Base-by-base conservation (phyloP, 2,797 vertebrate genomes). In the Limnodromus scolopaceus region DNA sequence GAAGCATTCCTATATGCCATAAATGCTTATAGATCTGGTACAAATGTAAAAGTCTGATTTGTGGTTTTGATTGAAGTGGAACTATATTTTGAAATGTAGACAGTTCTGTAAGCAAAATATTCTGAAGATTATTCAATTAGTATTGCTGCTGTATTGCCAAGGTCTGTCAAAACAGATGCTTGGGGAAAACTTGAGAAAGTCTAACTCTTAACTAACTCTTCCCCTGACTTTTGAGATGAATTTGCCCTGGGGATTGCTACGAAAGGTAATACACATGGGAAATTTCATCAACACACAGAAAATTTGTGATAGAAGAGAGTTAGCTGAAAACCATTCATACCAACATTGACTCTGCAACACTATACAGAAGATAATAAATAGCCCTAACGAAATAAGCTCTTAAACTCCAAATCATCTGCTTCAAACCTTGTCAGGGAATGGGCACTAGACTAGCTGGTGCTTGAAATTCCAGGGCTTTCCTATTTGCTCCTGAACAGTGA, bases 391-490 rank as follows among this genome's bases (percentile, higher is more conserved):
- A 69, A 65, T 34, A 48, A 45, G 4, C 3, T n/a, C 19, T 53
- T 60, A 16, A 91, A 53, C 17, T 48, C 36, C 32, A 61, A 80
- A 53, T 53, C 55, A 55, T 2, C 4, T 65, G 39, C 15, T 48
- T 80, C 3, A 15, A 13, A 69, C 24, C 6, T 14, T 65, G 34
- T 6, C 41, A 80, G 69, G 39, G 20, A 92, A 66, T 19, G 15
- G 7, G 2, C 13, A 65, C 7, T 20, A 53, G 13, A 65, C 7
- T 28, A 64, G 11, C 8, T 36, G 3, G 3, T 0, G 65, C 61
- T 38, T 64, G 39, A 43, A 27, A 83, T 60, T 39, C 22, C 28
- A 27, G 12, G 34, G 10, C 36, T 92, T 54, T 79, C 6, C n/a
- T 64, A 27, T 20, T 55, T 64, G 7, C 14, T 71, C 10, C 17